Evolutionary conservation across 2,113 vertebrate genomes (phyloP).

Genomic region (Ailuropoda melanoleuca): DNA sequence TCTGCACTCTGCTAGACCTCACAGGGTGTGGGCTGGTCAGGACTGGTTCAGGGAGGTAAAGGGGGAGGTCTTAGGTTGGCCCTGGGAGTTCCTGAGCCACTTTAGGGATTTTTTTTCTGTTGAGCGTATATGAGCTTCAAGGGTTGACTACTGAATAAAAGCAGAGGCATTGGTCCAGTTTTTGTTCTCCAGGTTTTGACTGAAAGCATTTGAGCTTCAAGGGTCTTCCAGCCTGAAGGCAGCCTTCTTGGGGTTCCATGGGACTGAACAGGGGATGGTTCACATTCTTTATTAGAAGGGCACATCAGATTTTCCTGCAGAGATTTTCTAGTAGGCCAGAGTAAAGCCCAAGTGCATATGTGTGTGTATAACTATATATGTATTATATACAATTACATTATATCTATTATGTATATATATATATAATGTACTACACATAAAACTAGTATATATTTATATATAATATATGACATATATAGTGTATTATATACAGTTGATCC

Average conservation of each 20-base stretch:
- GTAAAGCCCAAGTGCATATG: background rate
- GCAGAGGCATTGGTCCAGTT: background rate
- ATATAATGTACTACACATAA: background rate
- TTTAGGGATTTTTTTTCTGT: slow-evolving; percentile 3
- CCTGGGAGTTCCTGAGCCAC: background rate
- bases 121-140: background rate
- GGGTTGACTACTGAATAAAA: background rate
- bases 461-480: background rate
- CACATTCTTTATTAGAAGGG: background rate
- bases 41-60: background rate
- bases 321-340: background rate
- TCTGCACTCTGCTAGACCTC: background rate
- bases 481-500: background rate
- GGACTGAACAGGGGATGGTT: background rate
- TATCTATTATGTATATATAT: background rate
- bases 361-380: background rate
- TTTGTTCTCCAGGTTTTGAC: background rate
- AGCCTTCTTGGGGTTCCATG: background rate
- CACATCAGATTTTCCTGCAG: background rate
- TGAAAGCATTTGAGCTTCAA: background rate
- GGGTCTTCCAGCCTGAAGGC: background rate
- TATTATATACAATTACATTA: background rate
- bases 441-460: background rate
- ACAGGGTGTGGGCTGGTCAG: background rate
- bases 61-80: background rate